Evolutionary conservation across 2,113 vertebrate species (phyloP), one percentile per base, ranked within the genome.

Genomic region (Ceuthmochares aereus): DNA sequence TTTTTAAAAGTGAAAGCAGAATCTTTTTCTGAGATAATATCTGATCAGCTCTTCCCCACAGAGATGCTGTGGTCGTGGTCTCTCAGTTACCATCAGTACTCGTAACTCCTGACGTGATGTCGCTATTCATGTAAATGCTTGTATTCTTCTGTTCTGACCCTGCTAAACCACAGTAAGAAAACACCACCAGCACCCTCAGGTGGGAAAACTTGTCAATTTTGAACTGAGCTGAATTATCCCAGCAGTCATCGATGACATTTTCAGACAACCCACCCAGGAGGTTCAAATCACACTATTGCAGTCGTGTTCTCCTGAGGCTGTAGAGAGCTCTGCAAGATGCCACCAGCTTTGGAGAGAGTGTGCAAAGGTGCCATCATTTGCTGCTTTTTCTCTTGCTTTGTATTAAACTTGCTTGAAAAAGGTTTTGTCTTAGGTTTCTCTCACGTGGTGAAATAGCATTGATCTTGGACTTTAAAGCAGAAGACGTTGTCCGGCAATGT

Each of bases 1-100:
- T 16, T 72, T 62, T 32, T 12, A 4, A 29, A 67, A 55, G 52
- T 20, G 22, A 58, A 82, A 55, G 52, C 47, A 59, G 36, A 74
- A 27, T 21, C 37, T 59, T 62, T n/a, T 47, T 42, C 34, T 76
- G 55, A 64, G 21, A 9, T 26, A 20, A 18, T 16, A 45, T 54
- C 52, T 8, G 2, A 8, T 7, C 25, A 30, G n/a, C 9, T 55
- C 43, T 26, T 51, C 18, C 21, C 27, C 6, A 2, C 0, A 6
- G 29, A 32, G n/a, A 2, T 14, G 15, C 32, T 12, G 1, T 2
- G 9, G 36, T 10, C 67, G 5, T 6, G 34, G 14, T 7, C 26
- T 47, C 20, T 73, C 34, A 23, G 27, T 18, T 49, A 16, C 10
- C 51, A 43, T 16, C 52, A 6, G 23, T 18, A 3, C 14, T 42